Evolutionary conservation across 2,797 vertebrate species (phyloP).

Genomic region (Phaenicophaeus curvirostris): DNA sequence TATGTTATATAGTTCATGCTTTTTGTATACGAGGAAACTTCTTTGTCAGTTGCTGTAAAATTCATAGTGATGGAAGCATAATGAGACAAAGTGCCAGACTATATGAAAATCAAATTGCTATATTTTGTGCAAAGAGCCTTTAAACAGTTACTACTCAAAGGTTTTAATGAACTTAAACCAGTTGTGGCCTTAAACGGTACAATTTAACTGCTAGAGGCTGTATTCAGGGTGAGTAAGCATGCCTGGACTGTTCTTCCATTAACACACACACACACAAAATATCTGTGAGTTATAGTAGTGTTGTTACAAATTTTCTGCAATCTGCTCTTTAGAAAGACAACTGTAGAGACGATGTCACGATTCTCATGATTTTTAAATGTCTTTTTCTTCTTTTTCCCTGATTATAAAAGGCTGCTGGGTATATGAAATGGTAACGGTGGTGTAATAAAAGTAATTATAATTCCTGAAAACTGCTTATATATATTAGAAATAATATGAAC

Average conservation of each 20-base stretch:
- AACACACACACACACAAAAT: neutral
- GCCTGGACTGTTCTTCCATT: neutral
- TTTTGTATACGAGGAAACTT: neutral
- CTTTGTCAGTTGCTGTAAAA: constrained; percentile 14
- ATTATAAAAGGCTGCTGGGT: constrained; percentile 28
- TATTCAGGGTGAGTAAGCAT: neutral
- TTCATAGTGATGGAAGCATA: constrained; percentile 17
- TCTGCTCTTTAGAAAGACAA: constrained; percentile 40
- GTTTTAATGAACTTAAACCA: constrained; percentile 33
- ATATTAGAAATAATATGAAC: constrained; percentile 2
- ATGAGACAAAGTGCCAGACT: constrained; percentile 27
- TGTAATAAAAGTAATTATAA: constrained; percentile 49
- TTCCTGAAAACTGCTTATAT: neutral
- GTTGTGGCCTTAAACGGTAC: neutral
- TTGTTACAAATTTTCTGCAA: neutral
- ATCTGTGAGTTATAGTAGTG: neutral
- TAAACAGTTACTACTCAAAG: neutral
- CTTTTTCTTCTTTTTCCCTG: constrained; percentile 7
- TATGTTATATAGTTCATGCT: neutral
- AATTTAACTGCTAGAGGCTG: constrained; percentile 24
- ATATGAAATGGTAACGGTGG: neutral
- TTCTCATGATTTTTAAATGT: neutral
- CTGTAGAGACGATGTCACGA: neutral
- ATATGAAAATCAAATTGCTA: constrained; percentile 15
- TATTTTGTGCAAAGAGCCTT: neutral